These are phyloP conservation scores for Sebastiscus albofasciatus DNA, from an alignment of 2,797 vertebrate genomes.

Conservation along the genomic window DNA sequence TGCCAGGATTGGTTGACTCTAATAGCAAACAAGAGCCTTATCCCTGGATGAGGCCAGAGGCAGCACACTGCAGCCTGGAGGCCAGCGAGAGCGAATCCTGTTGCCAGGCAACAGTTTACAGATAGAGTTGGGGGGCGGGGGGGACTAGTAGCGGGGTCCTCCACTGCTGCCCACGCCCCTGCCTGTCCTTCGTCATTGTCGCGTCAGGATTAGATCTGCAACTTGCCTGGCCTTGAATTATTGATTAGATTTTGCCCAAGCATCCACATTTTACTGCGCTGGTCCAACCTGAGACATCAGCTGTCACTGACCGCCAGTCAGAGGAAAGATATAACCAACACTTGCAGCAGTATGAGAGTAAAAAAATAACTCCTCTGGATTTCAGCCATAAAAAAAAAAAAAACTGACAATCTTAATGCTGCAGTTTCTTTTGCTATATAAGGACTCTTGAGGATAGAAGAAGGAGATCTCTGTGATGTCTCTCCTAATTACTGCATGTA, in stretches of 20 bases:
- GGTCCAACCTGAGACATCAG: constrained; percentile 19
- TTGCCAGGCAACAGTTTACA: constrained; percentile 85
- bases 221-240: constrained; percentile 65
- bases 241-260: constrained; percentile 55
- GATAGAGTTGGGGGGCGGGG: constrained; percentile 45
- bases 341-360: background rate
- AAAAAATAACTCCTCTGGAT: background rate
- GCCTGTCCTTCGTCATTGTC: constrained; percentile 70
- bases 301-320: background rate
- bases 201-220: constrained; percentile 67
- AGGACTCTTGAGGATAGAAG: background rate
- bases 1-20: constrained; percentile 66
- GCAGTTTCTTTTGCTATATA: background rate
- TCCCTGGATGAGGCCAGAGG: constrained; percentile 77
- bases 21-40: constrained; percentile 61
- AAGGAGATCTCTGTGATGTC: constrained; percentile 1
- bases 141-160: constrained; percentile 65
- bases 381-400: constrained; percentile 4
- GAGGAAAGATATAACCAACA: background rate
- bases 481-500: constrained; percentile 5
- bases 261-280: constrained; percentile 29
- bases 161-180: constrained; percentile 66
- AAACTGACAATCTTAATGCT: background rate
- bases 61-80: constrained; percentile 78
- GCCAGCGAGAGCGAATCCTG: constrained; percentile 77